Base-by-base conservation (phyloP, 2,113 vertebrate species). In the Marmota monax region DNA sequence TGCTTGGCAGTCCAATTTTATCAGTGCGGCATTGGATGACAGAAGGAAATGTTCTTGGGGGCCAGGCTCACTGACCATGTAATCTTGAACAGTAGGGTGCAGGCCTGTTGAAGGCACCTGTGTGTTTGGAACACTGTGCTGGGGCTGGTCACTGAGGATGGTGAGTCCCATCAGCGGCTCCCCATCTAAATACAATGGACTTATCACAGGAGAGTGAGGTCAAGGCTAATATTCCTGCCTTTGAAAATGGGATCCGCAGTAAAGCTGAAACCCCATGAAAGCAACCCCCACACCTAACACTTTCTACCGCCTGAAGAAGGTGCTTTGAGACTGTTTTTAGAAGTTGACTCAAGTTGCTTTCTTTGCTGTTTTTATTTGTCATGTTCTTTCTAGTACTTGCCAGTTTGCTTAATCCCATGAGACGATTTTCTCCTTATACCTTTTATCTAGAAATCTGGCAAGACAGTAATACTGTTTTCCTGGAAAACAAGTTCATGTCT, bases 391-490 rank as follows among this genome's bases (percentile, higher is more conserved):
- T 90, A 48, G 58, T 84, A 45, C 10, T 90, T 34, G 27, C 4
- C 37, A 32, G 7, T 84, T 93, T 20, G 83, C 45, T 83, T 27
- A 73, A 72, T 34, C 63, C 23, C 39, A 67, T 65, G n/a, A 79
- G 82, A 65, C 27, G 78, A n/a, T 72, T 78, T 84, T 78, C 9
- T 16, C 17, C 34, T 87, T 51, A 45, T 9, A 39, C 9, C 3
- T 72, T 90, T 67, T 78, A 92, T 51, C 32, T 79, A 87, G 32
- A 58, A 76, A 84, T 63, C 48, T 92, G 65, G 39, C 34, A 83
- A 94, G 79, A 32, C 4, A 65, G n/a, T 13, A 25, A 20, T 22
- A 20, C 6, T 78, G 29, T 14, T 29, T 73, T 67, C 87, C 82
- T 87, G 77, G 74, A 72, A 92, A 78, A 58, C 2, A 72, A 82